Evolutionary conservation across 2,888 invertebrate species (phyloP).

Genomic region (Erebia palarica): DNA sequence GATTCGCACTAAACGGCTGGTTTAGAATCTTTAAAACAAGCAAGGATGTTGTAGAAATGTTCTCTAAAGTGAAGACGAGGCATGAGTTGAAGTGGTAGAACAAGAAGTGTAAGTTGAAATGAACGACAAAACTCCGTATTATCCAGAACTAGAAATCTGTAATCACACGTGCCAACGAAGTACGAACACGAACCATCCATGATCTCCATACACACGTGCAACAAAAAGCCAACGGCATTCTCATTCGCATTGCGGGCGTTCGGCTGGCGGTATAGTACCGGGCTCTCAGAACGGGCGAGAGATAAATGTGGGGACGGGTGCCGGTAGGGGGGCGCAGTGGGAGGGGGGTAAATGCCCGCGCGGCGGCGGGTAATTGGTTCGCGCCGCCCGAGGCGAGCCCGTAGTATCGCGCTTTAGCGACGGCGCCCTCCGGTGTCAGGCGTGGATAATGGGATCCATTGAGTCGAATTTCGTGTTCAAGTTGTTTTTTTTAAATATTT

Average conservation of each 20-base stretch:
- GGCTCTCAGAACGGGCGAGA: constrained; percentile 65
- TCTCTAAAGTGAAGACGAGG: not conserved
- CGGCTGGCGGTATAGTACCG: constrained; percentile 75
- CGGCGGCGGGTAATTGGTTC: constrained; percentile 81
- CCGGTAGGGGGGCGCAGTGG: constrained; percentile 42
- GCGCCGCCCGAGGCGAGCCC: constrained; percentile 82
- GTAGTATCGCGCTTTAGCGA: constrained; percentile 82
- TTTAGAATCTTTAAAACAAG: not conserved
- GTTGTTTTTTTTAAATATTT: constrained; percentile 41
- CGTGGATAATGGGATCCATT: constrained; percentile 51
- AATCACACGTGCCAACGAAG: constrained; percentile 25
- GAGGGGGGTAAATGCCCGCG: constrained; percentile 74
- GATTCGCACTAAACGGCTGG: not conserved
- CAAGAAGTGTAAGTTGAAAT: not conserved
- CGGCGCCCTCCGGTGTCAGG: constrained; percentile 81
- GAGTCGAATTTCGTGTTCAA: constrained; percentile 53
- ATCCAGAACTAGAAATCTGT: constrained; percentile 22
- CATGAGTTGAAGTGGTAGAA: not conserved
- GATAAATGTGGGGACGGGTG: constrained; percentile 58
- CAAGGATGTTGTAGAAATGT: not conserved
- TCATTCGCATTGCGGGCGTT: constrained; percentile 73
- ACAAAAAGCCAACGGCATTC: constrained; percentile 62
- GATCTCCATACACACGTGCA: constrained; percentile 44
- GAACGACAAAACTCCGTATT: not conserved
- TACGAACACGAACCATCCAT: constrained; percentile 31